Evolutionary conservation across 2,113 vertebrate species (phyloP), one percentile per base, ranked within the genome.

Genomic region (Urocitellus parryii): DNA sequence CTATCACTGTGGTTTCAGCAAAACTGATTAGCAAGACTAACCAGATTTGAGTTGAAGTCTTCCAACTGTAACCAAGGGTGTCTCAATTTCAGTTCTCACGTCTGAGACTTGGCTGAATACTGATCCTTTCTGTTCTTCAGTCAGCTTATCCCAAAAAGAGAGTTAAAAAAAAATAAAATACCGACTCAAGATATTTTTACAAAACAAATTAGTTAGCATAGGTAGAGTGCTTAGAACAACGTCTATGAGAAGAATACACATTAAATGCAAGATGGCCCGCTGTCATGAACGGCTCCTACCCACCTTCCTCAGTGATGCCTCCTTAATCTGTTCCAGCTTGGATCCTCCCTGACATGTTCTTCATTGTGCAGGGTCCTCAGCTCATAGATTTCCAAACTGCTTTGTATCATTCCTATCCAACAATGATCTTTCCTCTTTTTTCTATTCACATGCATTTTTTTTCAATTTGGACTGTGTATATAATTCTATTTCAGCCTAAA

Each of bases 11-110:
- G 65, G 42, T 87, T 77, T 90, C 11, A 12, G 37, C 12, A 61
- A 73, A 83, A 80, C 10, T 82, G 20, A 58, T 56, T 56, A 56
- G 56, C 56, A 58, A 58, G 7, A 58, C 56, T 58, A 58, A 58
- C 91, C 80, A 90, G 81, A 61, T 79, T 39, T n/a, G 51, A 51
- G 32, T 84, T 76, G 42, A 87, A 91, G 18, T 86, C 76, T 67
- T 90, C 74, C 76, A 67, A 48, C 56, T 78, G 53, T 48, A 34
- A 76, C 48, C 4, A 0, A 25, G 7, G 32, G 14, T 56, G 65
- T 42, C 56, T 76, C 9, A 4, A 45, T 27, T 83, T 76, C 37
- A 42, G 53, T 73, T 67, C 24, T 73, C 78, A n/a, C 5, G 10
- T 86, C 45, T 92, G 51, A 58, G 27, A 12, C 29, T 91, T 34